These are phyloP conservation scores for Neopipo cinnamomea DNA, from an alignment of 2,113 vertebrate species.

Conservation along the genomic window DNA sequence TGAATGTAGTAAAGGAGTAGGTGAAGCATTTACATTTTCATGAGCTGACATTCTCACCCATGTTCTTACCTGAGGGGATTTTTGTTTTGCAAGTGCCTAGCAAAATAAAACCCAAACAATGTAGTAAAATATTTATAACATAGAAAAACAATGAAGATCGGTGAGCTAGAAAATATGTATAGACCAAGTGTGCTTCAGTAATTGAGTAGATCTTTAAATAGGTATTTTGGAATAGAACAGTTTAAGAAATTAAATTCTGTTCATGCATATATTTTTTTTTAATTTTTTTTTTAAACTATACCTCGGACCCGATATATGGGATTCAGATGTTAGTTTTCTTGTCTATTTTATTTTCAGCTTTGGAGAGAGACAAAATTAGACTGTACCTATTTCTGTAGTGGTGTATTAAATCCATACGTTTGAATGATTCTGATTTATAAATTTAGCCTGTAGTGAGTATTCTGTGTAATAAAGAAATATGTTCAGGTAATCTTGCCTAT, in stretches of 20 bases:
- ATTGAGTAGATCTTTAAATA: not conserved
- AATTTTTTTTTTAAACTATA: not conserved
- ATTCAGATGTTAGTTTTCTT: not conserved
- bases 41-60: not conserved
- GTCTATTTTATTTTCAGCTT: not conserved
- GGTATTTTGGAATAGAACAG: not conserved
- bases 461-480: not conserved
- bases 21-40: not conserved
- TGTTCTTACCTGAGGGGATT: not conserved
- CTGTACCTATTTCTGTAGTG: not conserved
- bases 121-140: not conserved
- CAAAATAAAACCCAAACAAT: not conserved
- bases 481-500: not conserved
- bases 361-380: not conserved
- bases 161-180: not conserved
- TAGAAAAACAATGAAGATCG: not conserved
- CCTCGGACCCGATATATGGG: not conserved
- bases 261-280: too few relatives aligned
- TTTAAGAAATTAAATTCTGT: not conserved
- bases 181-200: not conserved
- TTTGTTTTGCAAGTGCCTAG: not conserved
- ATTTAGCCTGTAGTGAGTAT: not conserved
- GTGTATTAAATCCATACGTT: not conserved
- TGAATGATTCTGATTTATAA: not conserved
- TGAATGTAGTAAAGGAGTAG: not conserved